Base-by-base conservation (phyloP, 2,113 vertebrate species). In the Globicephala melas region DNA sequence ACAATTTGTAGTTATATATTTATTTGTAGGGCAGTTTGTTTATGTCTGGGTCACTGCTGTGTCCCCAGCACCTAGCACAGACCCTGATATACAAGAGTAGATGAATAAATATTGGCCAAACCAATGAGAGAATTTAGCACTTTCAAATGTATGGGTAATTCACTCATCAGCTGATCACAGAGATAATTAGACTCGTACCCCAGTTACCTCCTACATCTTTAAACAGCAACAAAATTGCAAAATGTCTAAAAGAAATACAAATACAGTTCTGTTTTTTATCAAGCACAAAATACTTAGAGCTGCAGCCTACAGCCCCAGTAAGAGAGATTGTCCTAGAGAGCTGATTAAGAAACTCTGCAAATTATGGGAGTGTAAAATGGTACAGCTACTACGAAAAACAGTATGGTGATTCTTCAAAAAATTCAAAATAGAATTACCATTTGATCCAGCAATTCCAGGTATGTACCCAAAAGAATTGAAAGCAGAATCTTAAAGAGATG, bases 111-210 rank as follows among this genome's bases (percentile, higher is more conserved):
- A 92, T 94, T 87, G 97, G 55, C 63, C 70, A 95, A 97, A 84
- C 68, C 83, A 94, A 41, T 53, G 76, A 92, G 67, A 95, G n/a
- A 83, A 97, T 98, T 98, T 98, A 98, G 60, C 96, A 97, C 96
- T 97, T 98, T 91, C 86, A 97, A 14, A 87, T 80, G 41, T 62
- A 82, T 82, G 96, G 84, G 60, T 96, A 97, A 96, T 95, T 89
- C 74, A 82, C 94, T 95, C 88, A 36, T 95, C 85, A 96, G 36
- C 38, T 88, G 87, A 97, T 90, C 10, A 4, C 25, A 15, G 90
- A 96, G 96, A 97, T 97, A 96, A 97, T 98, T 98, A 94, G 44
- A 96, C 98, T 98, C 86, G 53, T 70, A 97, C 60, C 87, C 98
- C 81, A 50, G n/a, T 92, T 71, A 95, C 44, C 76, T 98, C 85